Evolutionary conservation across 2,888 invertebrate species (phyloP).

Genomic region (Dyspetes luteomarginatus): DNA sequence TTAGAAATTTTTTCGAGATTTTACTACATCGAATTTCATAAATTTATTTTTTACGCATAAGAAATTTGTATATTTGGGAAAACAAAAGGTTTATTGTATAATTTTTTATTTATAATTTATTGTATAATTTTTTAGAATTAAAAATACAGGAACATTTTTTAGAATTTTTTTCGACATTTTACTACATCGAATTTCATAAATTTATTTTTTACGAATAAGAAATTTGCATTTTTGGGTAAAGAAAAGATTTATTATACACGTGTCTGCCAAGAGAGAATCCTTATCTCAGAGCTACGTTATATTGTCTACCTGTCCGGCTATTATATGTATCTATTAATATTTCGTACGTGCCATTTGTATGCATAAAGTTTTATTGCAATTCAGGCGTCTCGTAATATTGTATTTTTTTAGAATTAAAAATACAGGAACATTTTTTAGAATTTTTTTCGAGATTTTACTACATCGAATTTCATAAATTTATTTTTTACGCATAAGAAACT

Average conservation of each 20-base stretch:
- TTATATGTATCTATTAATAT: neutral
- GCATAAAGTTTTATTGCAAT: neutral
- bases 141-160: too few relatives aligned
- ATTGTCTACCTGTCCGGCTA: neutral
- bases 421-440: neutral
- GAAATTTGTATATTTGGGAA: too few relatives aligned
- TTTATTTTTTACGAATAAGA: too few relatives aligned
- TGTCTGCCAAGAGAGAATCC: neutral
- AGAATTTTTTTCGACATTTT: too few relatives aligned
- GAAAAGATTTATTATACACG: conserved; percentile 45
- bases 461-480: neutral
- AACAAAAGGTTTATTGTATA: too few relatives aligned
- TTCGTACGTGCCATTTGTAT: neutral
- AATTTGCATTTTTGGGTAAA: neutral
- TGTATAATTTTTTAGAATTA: too few relatives aligned
- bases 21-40: neutral
- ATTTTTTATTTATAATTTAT: too few relatives aligned
- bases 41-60: neutral
- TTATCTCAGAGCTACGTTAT: neutral
- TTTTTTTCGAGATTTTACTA: neutral
- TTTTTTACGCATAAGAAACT: neutral
- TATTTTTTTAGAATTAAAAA: too few relatives aligned
- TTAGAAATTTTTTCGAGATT: neutral
- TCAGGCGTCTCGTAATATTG: neutral
- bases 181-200: too few relatives aligned